phyloP scores from a whole-genome alignment of 1,140 invertebrate species.

The Trachelipus rathkii region DNA sequence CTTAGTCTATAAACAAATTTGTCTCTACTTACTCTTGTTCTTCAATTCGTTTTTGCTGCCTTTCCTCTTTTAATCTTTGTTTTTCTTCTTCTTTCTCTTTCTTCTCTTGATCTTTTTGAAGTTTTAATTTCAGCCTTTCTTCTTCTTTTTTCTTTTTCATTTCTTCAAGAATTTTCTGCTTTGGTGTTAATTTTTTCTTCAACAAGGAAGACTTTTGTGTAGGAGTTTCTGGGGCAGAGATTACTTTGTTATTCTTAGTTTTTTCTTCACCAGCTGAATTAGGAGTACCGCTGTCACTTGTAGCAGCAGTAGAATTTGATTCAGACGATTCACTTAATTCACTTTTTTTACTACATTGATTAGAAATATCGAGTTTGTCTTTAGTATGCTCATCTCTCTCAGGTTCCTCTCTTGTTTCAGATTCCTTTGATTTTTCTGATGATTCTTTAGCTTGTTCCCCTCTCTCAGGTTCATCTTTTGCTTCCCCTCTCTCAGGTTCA shows the following conservation, averaged over 20 bases:
- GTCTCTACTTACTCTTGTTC: background rate
- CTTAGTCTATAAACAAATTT: too few species aligned
- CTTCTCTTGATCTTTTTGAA: background rate
- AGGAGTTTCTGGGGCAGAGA: background rate
- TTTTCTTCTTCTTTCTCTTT: background rate
- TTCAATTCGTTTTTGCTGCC: background rate
- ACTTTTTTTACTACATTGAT: background rate
- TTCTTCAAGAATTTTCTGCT: background rate
- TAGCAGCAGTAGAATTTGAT: background rate
- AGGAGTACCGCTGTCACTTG: too few species aligned
- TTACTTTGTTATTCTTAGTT: background rate
- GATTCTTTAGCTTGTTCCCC: too few species aligned
- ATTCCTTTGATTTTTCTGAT: too few species aligned
- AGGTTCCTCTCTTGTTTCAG: too few species aligned
- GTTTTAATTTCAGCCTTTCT: background rate
- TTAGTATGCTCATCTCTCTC: background rate
- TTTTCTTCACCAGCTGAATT: background rate
- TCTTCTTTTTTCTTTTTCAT: background rate
- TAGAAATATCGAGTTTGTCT: background rate
- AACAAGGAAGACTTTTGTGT: background rate
- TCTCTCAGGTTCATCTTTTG: too few species aligned
- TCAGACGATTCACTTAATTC: background rate
- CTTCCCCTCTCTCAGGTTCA: too few species aligned
- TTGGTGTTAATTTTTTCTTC: background rate
- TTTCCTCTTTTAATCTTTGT: conserved; percentile 8